Evolutionary conservation across 1,140 invertebrate genomes (phyloP), one percentile per base, ranked within the genome.

Genomic region (Diuraphis noxia): DNA sequence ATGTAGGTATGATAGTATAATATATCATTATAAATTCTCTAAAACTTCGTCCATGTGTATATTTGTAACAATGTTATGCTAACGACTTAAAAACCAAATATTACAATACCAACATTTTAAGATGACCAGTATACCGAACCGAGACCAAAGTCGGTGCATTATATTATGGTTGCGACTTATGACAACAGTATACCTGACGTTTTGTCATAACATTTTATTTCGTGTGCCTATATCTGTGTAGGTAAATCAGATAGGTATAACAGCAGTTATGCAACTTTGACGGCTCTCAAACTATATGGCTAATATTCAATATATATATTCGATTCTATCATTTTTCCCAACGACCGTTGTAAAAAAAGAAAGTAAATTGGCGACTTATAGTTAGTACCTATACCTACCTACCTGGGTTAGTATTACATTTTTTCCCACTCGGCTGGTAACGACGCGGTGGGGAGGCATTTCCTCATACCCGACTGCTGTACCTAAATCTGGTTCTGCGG

Each of bases 291-390:
- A n/a, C 30, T 72, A 72, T 63, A n/a, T 72, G 56, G 30, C n/a
- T 72, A 49, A 49, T 23, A 23, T 49, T 21, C 6, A 21, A 19
- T 49, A 63, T 63, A n/a, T 72, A 63, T 63, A n/a, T n/a, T 72
- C 30, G 56, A 72, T 72, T n/a, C 9, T 72, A 72, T 72, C n/a
- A 72, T 72, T 72, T 72, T 72, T 72, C 30, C n/a, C 56, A n/a
- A 72, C 56, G 56, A 72, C 56, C 56, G 56, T 72, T 72, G 56
- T 72, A 72, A 72, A 72, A 72, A 72, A 72, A 72, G 56, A 72
- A 72, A 72, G 56, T 72, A 72, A 72, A 72, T 72, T 72, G 56
- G 30, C 5, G 56, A 72, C 56, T 72, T 72, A 72, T 72, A n/a
- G n/a, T 72, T 72, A 6, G 56, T n/a, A n/a, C 56, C 56, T 63